These are phyloP conservation scores for Tor tambroides DNA, from an alignment of 2,113 vertebrate genomes.

Conservation along the genomic window DNA sequence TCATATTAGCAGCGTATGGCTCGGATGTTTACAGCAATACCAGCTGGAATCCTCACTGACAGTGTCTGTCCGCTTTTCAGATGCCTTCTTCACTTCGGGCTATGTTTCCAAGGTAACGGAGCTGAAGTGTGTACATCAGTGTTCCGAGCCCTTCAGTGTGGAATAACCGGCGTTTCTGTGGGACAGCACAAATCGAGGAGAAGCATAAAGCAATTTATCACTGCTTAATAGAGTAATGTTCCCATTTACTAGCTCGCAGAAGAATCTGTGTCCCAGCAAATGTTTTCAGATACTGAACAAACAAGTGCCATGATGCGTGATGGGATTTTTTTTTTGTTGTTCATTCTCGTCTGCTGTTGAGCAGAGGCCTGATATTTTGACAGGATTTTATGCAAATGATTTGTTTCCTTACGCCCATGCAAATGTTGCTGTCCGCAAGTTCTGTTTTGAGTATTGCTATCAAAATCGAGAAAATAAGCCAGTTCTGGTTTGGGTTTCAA, in stretches of 20 bases:
- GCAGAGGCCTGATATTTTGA: constrained; percentile 16
- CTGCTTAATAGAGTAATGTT: constrained; percentile 24
- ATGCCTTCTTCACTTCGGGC: constrained; percentile 14
- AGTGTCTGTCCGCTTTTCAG: constrained; percentile 13
- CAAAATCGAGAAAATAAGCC: not conserved
- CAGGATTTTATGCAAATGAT: constrained; percentile 1
- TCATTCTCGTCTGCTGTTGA: not conserved
- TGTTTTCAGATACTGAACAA: constrained; percentile 36
- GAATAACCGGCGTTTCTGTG: constrained; percentile 21
- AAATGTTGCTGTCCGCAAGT: not conserved
- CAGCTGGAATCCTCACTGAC: constrained; percentile 15
- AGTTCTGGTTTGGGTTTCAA: not conserved
- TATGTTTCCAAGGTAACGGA: constrained; percentile 58
- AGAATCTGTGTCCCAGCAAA: constrained; percentile 33
- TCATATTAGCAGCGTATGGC: constrained; percentile 40
- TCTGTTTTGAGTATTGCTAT: constrained; percentile 2
- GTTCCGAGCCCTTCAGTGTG: constrained; percentile 22
- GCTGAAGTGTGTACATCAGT: constrained; percentile 38
- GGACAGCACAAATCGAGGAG: constrained; percentile 7
- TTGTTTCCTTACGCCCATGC: constrained; percentile 1
- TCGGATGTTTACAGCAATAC: constrained; percentile 32
- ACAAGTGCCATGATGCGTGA: constrained; percentile 30
- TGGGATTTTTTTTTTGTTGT: not conserved
- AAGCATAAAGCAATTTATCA: constrained; percentile 40
- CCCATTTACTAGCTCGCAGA: constrained; percentile 8